A percentile compares a stretch with the other conserved stretches of the same genome.
Conservation (phyloP, 1,140 invertebrate genomes). For the Proales similis region DNA sequence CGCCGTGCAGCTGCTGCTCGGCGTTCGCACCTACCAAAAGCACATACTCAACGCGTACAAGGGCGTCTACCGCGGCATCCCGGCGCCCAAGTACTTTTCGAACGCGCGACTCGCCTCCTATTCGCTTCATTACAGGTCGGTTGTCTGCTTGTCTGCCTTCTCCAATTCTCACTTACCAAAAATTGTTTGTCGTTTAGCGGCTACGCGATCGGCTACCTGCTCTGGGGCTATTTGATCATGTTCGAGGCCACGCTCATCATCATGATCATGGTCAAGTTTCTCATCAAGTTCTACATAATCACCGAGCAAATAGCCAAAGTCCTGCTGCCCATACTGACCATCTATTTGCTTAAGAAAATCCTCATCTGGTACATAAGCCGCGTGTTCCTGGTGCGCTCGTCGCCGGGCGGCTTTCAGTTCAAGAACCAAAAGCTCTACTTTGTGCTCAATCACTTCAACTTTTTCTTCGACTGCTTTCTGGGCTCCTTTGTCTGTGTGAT, state of each 20-base stretch:
- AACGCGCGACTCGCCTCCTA: constrained; percentile 18
- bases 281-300: constrained; percentile 14
- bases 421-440: constrained; percentile 32
- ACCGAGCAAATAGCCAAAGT: constrained; percentile 34
- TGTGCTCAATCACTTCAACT: constrained; percentile 37
- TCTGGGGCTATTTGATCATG: constrained; percentile 34
- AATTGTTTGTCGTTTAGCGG: constrained; percentile 16
- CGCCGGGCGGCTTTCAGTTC: background rate
- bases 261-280: constrained; percentile 17
- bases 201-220: constrained; percentile 32
- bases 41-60: constrained; percentile 22
- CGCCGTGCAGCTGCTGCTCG: constrained; percentile 9
- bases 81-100: constrained; percentile 28
- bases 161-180: background rate
- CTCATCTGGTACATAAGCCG: constrained; percentile 22
- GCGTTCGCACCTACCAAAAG: constrained; percentile 27
- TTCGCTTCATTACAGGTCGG: constrained; percentile 30
- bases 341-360: constrained; percentile 20
- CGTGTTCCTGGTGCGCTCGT: background rate
- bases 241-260: constrained; percentile 19
- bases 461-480: constrained; percentile 38
- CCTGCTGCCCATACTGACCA: constrained; percentile 13
- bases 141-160: no score
- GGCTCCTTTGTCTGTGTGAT: constrained; percentile 31
- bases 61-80: constrained; percentile 26